Evolutionary conservation across 2,888 invertebrate genomes (phyloP).

Genomic region (Xanthia icteritia): DNA sequence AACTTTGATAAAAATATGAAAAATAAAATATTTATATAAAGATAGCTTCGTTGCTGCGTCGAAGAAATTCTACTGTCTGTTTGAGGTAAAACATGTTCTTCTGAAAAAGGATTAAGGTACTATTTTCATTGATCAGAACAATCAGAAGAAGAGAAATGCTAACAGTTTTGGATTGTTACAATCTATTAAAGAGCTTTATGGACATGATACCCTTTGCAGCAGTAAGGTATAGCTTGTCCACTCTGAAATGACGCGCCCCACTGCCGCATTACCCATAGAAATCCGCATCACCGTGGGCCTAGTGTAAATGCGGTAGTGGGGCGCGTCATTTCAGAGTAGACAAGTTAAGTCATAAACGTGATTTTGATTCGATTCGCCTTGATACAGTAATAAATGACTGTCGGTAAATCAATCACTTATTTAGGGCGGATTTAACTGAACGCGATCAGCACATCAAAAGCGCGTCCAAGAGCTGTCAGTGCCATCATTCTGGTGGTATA

Average conservation of each 20-base stretch:
- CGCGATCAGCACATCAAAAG: background rate
- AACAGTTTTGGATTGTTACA: background rate
- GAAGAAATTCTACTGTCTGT: conserved; percentile 70
- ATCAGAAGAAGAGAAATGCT: background rate
- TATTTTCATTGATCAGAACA: background rate
- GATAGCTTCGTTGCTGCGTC: conserved; percentile 63
- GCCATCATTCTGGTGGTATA: no score
- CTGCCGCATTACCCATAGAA: no score
- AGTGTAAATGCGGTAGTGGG: no score
- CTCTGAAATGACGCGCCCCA: no score
- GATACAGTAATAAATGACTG: background rate
- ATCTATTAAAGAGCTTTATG: conserved; percentile 5
- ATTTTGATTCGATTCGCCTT: background rate
- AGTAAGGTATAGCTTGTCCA: no score
- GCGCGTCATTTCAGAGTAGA: no score
- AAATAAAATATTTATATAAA: conserved; percentile 55
- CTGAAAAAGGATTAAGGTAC: conserved; percentile 54
- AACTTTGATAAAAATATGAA: conserved; percentile 63
- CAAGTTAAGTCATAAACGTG: background rate
- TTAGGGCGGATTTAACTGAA: background rate
- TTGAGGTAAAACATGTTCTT: conserved; percentile 63
- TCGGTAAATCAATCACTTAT: no score
- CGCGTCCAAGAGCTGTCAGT: background rate
- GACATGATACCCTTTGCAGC: background rate
- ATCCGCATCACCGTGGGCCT: no score